Evolutionary conservation across 2,888 invertebrate genomes (phyloP), one percentile per base, ranked within the genome.

Genomic region (Drosophila eohydei): DNA sequence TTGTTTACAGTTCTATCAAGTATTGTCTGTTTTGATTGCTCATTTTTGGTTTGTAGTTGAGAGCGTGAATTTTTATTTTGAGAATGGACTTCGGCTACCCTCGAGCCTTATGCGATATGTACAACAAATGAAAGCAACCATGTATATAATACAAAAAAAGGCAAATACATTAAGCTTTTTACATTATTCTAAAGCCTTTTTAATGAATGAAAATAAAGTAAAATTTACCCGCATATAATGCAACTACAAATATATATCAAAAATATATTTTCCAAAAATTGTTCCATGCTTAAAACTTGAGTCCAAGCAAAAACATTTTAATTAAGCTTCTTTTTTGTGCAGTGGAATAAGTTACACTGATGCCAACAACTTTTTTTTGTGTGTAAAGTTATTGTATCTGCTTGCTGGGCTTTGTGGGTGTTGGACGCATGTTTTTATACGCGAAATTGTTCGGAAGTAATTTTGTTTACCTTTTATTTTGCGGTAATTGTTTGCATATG

Each of bases 401-500:
- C 1, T 38, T 34, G 40, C 14, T 5, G n/a, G 58, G 36, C 11
- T 21, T 21, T 48, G 30, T n/a, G 64, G 36, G 28, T 21, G 12
- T 48, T 41, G 28, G 48, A 46, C 62, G 46, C 58, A 72, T 85
- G 81, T 80, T 83, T 83, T 81, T 74, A 67, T 75, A 67, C 69
- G 84, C 64, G 80, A 87, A 86, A 89, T 89, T 81, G 78, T 71
- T 80, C 74, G 85, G 82, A 89, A 86, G 78, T 89, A 86, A 86
- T 89, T 83, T 87, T 86, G 89, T 86, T 86, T 86, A 84, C 85
- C 84, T 86, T 87, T 89, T 89, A 86, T 83, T 89, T 83, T 78
- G 84, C 72, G 88, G 82, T 87, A 89, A 89, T 86, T 86, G 85
- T 87, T 84, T 84, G 88, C 75, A 86, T 78, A 80, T 87, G 87